Conservation (phyloP, 1,140 invertebrate species). For the Polyergus mexicanus region DNA sequence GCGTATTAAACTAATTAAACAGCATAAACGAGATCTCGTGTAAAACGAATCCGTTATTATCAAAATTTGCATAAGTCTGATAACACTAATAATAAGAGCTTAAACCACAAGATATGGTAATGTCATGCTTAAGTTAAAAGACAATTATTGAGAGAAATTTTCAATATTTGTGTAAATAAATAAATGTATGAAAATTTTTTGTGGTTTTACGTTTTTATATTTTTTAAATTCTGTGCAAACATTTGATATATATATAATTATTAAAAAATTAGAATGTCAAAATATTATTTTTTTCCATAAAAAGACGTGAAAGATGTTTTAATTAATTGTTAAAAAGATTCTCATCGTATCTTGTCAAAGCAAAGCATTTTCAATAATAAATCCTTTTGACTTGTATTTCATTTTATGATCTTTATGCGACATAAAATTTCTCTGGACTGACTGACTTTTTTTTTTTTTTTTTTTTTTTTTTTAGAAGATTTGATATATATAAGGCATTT, state of each 20-base stretch:
- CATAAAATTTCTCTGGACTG: not conserved
- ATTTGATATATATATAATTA: not conserved
- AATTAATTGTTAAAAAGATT: slow-evolving; percentile 20
- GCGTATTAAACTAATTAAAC: slow-evolving; percentile 43
- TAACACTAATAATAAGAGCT: not conserved
- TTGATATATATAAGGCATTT: not conserved
- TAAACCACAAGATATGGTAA: not conserved
- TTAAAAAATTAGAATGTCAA: not conserved
- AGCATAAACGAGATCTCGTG: not conserved
- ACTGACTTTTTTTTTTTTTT: not conserved
- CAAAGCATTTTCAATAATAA: not conserved
- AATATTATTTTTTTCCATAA: slow-evolving; percentile 22
- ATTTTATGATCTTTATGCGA: not conserved
- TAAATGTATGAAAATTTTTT: not conserved
- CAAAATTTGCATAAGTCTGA: not conserved
- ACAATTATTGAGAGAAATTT: not conserved
- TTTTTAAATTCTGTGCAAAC: not conserved
- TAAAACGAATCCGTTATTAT: not conserved
- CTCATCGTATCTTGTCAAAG: not conserved
- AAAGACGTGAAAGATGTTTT: not conserved
- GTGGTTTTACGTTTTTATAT: not conserved
- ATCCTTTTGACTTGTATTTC: slow-evolving; percentile 20
- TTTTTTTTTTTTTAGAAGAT: not conserved
- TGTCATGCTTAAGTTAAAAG: slow-evolving; percentile 3
- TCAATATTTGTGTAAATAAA: not conserved